Conservation (phyloP, 2,888 invertebrate genomes). For the Tryphoninae sp. region DNA sequence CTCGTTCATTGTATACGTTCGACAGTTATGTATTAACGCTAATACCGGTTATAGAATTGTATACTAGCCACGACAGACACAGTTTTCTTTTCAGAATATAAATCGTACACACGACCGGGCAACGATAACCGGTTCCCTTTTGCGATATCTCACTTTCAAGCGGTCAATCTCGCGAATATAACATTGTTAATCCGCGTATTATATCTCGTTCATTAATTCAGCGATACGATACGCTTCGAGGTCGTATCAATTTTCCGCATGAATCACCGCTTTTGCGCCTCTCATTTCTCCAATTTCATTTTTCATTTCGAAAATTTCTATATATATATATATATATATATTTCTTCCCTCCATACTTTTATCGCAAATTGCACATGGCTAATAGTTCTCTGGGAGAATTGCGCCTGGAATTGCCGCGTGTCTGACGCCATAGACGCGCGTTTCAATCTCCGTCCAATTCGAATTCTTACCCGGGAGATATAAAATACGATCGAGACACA, state of each 20-base stretch:
- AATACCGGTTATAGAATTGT: conserved; percentile 60
- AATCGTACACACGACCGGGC: conserved; percentile 19
- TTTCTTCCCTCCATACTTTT: not conserved
- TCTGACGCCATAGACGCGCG: conserved; percentile 10
- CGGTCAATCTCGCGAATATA: conserved; percentile 37
- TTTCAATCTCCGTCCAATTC: not conserved
- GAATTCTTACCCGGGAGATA: conserved; percentile 12
- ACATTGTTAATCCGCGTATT: conserved; percentile 29
- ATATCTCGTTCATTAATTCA: conserved; percentile 43
- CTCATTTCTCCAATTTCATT: not conserved
- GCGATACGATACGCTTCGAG: conserved; percentile 23
- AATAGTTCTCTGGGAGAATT: not conserved
- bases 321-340: not conserved
- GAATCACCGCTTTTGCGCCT: conserved; percentile 2
- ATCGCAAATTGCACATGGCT: not conserved
- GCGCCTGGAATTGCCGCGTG: not conserved
- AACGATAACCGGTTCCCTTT: conserved; percentile 59
- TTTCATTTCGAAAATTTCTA: not conserved
- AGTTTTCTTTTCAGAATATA: conserved; percentile 44
- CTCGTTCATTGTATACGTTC: conserved; percentile 29
- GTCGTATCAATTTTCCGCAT: conserved; percentile 41
- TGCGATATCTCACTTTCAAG: conserved; percentile 31
- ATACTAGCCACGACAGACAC: conserved; percentile 21
- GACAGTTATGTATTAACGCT: conserved; percentile 34
- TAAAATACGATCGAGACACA: conserved; percentile 2